Evolutionary conservation across 2,113 vertebrate genomes (phyloP), one percentile per base, ranked within the genome.

Genomic region (Chlorocebus sabaeus): DNA sequence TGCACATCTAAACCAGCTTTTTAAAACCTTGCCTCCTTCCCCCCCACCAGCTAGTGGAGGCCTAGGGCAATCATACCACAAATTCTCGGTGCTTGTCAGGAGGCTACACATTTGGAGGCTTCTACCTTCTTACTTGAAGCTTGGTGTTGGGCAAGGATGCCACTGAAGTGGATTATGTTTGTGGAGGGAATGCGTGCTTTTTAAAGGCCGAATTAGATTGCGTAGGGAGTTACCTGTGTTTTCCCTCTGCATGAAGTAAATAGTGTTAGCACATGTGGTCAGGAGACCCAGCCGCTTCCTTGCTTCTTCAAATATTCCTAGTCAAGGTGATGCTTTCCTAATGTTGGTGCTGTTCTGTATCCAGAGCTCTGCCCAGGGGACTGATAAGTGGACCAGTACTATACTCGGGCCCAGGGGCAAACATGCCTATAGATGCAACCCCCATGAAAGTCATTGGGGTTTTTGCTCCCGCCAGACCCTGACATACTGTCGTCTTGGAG

Each of bases 11-110:
- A 57, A 57, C 11, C 6, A 45, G 64, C 55, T 8, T 0, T 67
- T 35, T 20, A 18, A 85, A 27, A n/a, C 32, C 16, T 67, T 43
- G 17, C n/a, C 12, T 73, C 22, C n/a, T 82, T 5, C 0, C 30
- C 0, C 4, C 8, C 23, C 52, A 7, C 0, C 16, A 5, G 52
- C 68, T 0, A 4, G 18, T 25, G 22, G 48, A 40, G 79, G 22
- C 30, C 94, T 81, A 4, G 2, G 73, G 64, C 27, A 32, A 30
- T 45, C 76, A 52, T 30, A 32, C 6, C 12, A n/a, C 38, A 50
- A 1, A 57, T 57, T 78, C 38, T 73, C 22, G 17, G 64, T 30
- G 25, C 38, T 89, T 20, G 11, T 20, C 25, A 55, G 9, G 52
- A 90, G 61, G 10, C 2, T 25, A 3, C 3, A 0, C 57, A 30